phyloP scores from a whole-genome alignment of 1,140 invertebrate genomes.

The Drosophila lowei region DNA sequence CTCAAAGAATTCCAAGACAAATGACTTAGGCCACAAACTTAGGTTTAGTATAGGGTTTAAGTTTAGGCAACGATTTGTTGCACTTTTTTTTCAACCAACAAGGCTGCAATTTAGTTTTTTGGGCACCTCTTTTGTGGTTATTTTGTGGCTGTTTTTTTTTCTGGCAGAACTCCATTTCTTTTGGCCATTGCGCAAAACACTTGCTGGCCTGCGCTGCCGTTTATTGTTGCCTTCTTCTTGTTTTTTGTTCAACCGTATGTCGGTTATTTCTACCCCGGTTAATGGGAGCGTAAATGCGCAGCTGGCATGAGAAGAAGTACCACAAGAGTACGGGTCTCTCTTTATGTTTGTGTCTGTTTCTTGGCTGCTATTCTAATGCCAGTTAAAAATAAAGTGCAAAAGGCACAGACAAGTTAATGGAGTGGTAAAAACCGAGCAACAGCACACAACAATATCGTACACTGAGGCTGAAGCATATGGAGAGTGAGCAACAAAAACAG shows the following conservation, averaged over 20 bases:
- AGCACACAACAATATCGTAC: slow-evolving; percentile 8
- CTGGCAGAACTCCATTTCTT: slow-evolving; percentile 52
- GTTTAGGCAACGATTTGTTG: slow-evolving; percentile 7
- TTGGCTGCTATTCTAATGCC: slow-evolving; percentile 63
- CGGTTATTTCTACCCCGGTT: slow-evolving; percentile 65
- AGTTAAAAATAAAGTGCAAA: slow-evolving; percentile 70
- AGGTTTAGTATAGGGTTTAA: background rate
- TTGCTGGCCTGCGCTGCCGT: slow-evolving; percentile 43
- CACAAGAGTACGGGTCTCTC: slow-evolving; percentile 19
- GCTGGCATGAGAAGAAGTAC: slow-evolving; percentile 65
- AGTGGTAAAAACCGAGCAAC: slow-evolving; percentile 59
- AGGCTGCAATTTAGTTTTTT: slow-evolving; percentile 17
- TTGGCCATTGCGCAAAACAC: slow-evolving; percentile 69
- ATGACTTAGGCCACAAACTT: slow-evolving; percentile 60
- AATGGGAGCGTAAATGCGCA: slow-evolving; percentile 80
- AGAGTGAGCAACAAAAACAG: slow-evolving; percentile 18
- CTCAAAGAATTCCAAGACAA: slow-evolving; percentile 31
- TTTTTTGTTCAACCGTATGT: slow-evolving; percentile 31
- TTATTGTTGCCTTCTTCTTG: slow-evolving; percentile 22
- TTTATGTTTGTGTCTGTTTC: slow-evolving; percentile 3
- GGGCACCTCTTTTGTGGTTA: slow-evolving; percentile 13
- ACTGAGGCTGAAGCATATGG: too few relatives aligned
- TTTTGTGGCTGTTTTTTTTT: slow-evolving; percentile 27
- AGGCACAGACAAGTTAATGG: slow-evolving; percentile 77
- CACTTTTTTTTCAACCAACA: slow-evolving; percentile 27